These are phyloP conservation scores for Perdita meconis DNA, from an alignment of 2,888 invertebrate genomes.

Conservation along the genomic window DNA sequence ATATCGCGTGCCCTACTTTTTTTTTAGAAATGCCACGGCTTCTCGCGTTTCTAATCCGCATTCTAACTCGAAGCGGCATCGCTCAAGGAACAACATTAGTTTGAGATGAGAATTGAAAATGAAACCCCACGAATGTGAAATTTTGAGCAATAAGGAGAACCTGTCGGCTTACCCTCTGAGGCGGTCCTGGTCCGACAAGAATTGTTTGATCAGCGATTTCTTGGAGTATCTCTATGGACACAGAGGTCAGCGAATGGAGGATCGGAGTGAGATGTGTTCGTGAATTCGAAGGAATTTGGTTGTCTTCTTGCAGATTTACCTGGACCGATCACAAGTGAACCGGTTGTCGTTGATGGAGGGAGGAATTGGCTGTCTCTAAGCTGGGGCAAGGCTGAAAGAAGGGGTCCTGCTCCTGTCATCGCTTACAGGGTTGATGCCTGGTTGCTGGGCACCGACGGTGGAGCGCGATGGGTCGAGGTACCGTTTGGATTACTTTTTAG, in stretches of 20 bases:
- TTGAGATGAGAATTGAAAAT: constrained; percentile 50
- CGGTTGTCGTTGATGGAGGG: constrained; percentile 92
- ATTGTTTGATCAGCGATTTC: constrained; percentile 84
- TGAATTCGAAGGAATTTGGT: neutral
- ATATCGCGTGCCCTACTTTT: constrained; percentile 58
- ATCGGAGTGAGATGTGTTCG: neutral
- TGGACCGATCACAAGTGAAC: constrained; percentile 91
- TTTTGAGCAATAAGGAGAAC: constrained; percentile 27
- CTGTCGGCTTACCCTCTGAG: constrained; percentile 68
- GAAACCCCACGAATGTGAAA: constrained; percentile 59
- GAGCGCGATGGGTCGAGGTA: constrained; percentile 92
- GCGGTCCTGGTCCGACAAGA: constrained; percentile 79
- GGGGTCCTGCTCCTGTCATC: constrained; percentile 90
- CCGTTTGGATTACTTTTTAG: neutral
- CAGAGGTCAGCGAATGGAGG: constrained; percentile 83
- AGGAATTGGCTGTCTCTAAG: constrained; percentile 92
- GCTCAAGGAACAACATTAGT: neutral
- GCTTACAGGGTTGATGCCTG: constrained; percentile 94
- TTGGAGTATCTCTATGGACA: constrained; percentile 84
- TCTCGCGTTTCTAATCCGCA: too few relatives aligned
- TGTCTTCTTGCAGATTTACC: constrained; percentile 88
- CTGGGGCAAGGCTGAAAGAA: constrained; percentile 91
- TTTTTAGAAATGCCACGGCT: too few relatives aligned
- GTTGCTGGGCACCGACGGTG: constrained; percentile 91
- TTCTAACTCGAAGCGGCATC: neutral